phyloP scores from a whole-genome alignment of 2,888 invertebrate species.

The Cheilosia vernalis region DNA sequence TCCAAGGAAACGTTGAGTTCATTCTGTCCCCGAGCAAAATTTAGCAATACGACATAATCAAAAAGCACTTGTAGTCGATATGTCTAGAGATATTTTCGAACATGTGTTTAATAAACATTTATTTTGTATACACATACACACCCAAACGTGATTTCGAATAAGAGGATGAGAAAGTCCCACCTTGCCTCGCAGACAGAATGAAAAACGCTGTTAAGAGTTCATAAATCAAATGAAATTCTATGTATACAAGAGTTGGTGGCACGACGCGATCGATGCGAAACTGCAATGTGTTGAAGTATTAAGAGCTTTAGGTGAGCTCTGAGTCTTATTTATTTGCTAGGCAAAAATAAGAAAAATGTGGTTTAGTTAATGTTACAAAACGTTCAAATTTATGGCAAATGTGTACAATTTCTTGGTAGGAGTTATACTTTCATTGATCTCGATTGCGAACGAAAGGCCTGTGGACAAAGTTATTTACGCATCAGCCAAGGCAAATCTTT shows the following conservation, averaged over 20 bases:
- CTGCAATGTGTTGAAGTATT: slow-evolving; percentile 2
- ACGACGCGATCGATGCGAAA: background rate
- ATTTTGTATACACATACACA: too few species aligned
- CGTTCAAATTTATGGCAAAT: background rate
- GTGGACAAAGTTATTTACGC: too few species aligned
- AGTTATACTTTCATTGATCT: background rate
- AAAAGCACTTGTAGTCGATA: too few species aligned
- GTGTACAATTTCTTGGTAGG: background rate
- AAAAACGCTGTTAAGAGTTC: background rate
- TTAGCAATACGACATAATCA: too few species aligned
- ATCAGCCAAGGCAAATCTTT: too few species aligned
- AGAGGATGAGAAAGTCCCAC: background rate
- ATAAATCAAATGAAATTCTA: background rate
- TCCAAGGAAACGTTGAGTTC: background rate
- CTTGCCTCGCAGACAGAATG: background rate
- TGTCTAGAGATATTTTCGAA: too few species aligned
- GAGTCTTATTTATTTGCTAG: background rate
- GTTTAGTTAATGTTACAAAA: background rate
- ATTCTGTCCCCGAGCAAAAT: too few species aligned
- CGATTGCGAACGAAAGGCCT: too few species aligned
- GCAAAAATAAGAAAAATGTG: background rate
- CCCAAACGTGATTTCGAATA: too few species aligned
- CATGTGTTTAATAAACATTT: too few species aligned
- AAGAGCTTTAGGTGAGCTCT: background rate
- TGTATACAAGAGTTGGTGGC: background rate